phyloP scores from a whole-genome alignment of 2,113 vertebrate species.

The Ailurus styani region DNA sequence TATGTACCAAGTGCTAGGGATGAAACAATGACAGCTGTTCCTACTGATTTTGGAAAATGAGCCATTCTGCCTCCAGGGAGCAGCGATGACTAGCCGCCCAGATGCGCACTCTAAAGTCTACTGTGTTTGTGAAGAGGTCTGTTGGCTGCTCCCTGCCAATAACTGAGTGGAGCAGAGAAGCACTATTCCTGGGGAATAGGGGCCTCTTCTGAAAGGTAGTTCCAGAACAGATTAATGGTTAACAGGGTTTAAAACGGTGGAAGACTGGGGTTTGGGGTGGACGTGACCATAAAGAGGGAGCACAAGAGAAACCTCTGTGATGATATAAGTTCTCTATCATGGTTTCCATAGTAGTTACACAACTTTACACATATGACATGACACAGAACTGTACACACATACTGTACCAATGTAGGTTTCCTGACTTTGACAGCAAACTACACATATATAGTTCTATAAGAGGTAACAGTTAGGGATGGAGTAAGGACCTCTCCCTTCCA shows the following conservation, averaged over 20 bases:
- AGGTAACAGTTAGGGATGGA: neutral
- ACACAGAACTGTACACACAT: neutral
- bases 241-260: neutral
- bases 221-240: neutral
- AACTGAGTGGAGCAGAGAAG: neutral
- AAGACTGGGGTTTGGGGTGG: rapidly evolving
- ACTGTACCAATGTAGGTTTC: neutral
- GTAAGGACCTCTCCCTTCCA: too few species aligned
- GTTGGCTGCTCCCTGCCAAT: neutral
- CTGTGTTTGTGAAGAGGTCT: neutral
- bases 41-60: neutral
- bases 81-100: neutral
- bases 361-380: neutral
- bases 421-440: neutral
- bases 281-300: neutral
- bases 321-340: neutral
- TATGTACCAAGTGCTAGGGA: neutral
- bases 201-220: neutral
- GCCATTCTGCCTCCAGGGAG: neutral
- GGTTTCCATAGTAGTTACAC: neutral
- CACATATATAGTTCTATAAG: neutral
- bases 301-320: neutral
- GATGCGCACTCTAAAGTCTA: neutral
- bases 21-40: neutral
- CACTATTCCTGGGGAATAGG: neutral